phyloP scores from a whole-genome alignment of 2,113 vertebrate genomes.

The Leptosomus discolor region DNA sequence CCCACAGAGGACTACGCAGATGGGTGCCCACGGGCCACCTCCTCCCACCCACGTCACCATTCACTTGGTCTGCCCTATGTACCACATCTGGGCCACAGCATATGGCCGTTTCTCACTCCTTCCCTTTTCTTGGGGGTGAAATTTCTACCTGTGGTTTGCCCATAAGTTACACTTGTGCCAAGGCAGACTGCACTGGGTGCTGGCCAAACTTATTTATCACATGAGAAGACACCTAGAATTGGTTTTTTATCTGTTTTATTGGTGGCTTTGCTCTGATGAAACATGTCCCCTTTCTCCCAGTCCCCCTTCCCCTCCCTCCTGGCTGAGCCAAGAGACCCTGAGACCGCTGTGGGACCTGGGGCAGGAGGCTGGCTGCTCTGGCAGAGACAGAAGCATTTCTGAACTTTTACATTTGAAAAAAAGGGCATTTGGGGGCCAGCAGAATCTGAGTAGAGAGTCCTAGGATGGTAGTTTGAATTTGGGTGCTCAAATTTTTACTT shows the following conservation, averaged over 20 bases:
- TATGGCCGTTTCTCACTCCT: not conserved
- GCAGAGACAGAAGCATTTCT: not conserved
- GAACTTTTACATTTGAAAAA: not conserved
- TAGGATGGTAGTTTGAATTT: not conserved
- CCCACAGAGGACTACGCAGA: fast-evolving
- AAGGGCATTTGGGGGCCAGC: fast-evolving
- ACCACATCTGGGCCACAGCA: not conserved
- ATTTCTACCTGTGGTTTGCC: not conserved
- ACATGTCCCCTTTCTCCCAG: not conserved
- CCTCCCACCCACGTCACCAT: not conserved
- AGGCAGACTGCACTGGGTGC: not conserved
- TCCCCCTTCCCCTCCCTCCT: not conserved
- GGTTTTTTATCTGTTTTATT: not conserved
- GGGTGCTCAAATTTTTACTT: not conserved
- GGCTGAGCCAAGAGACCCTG: not conserved
- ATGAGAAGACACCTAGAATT: fast-evolving
- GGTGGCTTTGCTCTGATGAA: not conserved
- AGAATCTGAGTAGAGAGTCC: not conserved
- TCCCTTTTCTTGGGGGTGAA: not conserved
- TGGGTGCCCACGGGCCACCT: not conserved
- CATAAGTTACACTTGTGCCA: fast-evolving
- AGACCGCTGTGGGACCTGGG: fast-evolving
- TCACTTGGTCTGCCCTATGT: not conserved
- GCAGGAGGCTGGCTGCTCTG: not conserved
- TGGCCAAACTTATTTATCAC: not conserved